These are phyloP conservation scores for Agrotis clavis DNA, from an alignment of 2,888 invertebrate species.

Conservation along the genomic window DNA sequence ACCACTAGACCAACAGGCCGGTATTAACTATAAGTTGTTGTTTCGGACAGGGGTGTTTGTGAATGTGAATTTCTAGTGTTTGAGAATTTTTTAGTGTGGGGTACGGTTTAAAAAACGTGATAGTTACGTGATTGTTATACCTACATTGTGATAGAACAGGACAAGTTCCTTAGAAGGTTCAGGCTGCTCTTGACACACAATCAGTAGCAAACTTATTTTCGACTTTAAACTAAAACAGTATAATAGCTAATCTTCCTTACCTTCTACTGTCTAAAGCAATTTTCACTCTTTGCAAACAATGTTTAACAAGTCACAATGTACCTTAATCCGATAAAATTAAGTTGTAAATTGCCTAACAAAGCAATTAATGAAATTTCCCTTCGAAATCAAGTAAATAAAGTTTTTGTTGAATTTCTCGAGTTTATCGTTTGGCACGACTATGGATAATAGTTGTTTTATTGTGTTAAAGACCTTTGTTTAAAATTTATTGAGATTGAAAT, in stretches of 20 bases:
- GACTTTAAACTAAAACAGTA: too few species aligned
- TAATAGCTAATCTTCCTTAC: not conserved
- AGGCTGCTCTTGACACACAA: too few species aligned
- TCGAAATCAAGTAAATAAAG: constrained; percentile 38
- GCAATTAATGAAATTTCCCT: constrained; percentile 30
- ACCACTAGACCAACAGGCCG: too few species aligned
- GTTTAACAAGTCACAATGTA: constrained; percentile 22
- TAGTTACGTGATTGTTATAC: too few species aligned
- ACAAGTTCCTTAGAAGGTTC: too few species aligned
- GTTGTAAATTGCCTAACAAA: constrained; percentile 40
- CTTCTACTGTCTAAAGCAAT: not conserved
- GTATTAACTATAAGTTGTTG: too few species aligned
- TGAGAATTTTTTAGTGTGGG: too few species aligned
- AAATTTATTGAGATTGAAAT: constrained; percentile 27
- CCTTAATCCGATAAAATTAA: constrained; percentile 34
- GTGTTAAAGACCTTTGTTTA: constrained; percentile 13
- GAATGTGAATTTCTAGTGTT: too few species aligned
- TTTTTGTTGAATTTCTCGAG: constrained; percentile 39
- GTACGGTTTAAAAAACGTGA: too few species aligned
- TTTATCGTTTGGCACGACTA: constrained; percentile 27
- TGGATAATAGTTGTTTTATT: constrained; percentile 26
- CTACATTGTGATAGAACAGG: too few species aligned
- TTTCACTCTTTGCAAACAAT: constrained; percentile 14
- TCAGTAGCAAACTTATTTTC: too few species aligned
- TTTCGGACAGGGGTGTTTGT: too few species aligned